Percentiles rank a stretch among this genome's conserved stretches.
Conservation (phyloP, 2,113 vertebrate genomes). For the Sylvilagus bachmani region DNA sequence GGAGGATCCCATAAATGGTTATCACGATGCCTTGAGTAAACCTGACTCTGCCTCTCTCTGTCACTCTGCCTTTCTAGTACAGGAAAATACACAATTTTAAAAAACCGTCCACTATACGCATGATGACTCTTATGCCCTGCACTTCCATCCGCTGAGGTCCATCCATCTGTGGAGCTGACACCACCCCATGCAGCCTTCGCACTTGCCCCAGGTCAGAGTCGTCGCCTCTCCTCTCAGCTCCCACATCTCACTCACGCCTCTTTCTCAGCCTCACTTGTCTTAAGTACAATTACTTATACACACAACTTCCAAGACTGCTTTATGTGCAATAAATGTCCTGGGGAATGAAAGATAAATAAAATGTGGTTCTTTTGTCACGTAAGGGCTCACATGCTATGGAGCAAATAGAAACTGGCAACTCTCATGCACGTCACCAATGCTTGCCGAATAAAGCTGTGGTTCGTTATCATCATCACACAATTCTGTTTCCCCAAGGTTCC, state of each 20-base stretch:
- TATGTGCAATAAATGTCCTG: neutral
- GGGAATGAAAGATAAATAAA: conserved; percentile 35
- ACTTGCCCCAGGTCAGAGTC: neutral
- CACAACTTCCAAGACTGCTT: neutral
- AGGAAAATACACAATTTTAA: too few relatives aligned
- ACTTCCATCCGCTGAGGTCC: neutral
- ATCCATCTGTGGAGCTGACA: neutral
- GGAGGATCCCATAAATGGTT: conserved; percentile 17
- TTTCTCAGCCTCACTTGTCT: conserved; percentile 26
- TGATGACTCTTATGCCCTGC: neutral
- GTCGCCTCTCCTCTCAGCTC: neutral
- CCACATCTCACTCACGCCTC: neutral
- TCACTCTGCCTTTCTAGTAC: too few relatives aligned
- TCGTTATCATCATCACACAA: neutral
- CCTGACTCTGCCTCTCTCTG: neutral
- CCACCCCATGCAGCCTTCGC: neutral
- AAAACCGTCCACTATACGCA: neutral
- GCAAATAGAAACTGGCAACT: neutral
- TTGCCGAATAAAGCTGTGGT: conserved; percentile 28
- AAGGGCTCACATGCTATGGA: conserved; percentile 21
- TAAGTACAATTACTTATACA: conserved; percentile 2
- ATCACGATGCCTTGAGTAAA: neutral
- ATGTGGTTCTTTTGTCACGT: conserved; percentile 1
- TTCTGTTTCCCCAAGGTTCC: neutral
- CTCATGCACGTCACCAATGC: conserved; percentile 4